phyloP scores from a whole-genome alignment of 2,797 vertebrate genomes.

The Hypotaenidia philippensis region DNA sequence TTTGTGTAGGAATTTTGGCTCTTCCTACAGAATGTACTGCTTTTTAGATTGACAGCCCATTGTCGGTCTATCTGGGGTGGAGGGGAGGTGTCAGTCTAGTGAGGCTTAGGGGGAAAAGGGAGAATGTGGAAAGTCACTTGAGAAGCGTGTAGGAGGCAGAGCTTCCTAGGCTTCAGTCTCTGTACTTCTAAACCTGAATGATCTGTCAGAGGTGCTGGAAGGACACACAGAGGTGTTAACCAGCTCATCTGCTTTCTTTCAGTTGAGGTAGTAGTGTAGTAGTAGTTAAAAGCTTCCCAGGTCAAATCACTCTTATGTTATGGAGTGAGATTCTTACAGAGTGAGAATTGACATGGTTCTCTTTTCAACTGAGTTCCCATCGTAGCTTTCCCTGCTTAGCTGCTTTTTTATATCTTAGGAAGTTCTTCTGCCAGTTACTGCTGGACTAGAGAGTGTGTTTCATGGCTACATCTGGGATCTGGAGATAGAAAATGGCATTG shows the following conservation, averaged over 20 bases:
- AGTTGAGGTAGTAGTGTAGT: background rate
- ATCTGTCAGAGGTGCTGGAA: background rate
- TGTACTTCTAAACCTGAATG: background rate
- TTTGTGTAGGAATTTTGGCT: background rate
- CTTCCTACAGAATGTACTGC: background rate
- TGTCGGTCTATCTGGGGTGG: background rate
- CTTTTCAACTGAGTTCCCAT: background rate
- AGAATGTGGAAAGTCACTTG: constrained; percentile 5
- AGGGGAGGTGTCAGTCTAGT: background rate
- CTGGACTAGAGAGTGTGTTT: background rate
- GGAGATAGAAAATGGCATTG: background rate
- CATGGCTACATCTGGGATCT: background rate
- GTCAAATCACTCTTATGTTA: background rate
- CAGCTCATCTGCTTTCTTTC: background rate
- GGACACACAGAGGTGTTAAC: background rate
- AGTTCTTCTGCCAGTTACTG: background rate
- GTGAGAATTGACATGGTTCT: background rate
- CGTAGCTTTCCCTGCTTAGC: background rate
- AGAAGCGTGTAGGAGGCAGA: background rate
- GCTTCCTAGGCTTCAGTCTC: background rate
- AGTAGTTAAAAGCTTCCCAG: background rate
- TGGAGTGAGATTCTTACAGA: background rate
- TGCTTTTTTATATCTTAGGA: constrained; percentile 16
- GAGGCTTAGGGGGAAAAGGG: background rate
- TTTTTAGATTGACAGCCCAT: background rate